phyloP scores from a whole-genome alignment of 2,113 vertebrate genomes.

The Actenoides lindsayi region DNA sequence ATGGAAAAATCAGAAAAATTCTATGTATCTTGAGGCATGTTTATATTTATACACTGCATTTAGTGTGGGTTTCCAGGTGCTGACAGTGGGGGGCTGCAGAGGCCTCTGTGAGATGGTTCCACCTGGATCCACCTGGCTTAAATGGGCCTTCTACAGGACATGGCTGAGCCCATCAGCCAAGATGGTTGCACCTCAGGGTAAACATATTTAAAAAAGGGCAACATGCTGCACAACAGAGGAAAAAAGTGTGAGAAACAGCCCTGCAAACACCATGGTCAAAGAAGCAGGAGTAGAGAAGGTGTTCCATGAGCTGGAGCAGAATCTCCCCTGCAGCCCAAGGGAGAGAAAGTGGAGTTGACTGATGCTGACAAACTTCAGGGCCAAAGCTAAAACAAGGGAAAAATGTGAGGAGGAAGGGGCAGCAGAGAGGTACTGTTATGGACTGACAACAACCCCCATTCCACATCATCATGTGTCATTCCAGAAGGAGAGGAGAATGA shows the following conservation, averaged over 20 bases:
- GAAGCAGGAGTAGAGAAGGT: not conserved
- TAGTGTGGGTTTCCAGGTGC: fast-evolving
- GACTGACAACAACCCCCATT: not conserved
- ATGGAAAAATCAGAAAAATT: not conserved
- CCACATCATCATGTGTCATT: fast-evolving
- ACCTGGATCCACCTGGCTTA: fast-evolving
- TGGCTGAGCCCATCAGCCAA: fast-evolving
- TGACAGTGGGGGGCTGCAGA: not conserved
- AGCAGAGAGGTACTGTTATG: not conserved
- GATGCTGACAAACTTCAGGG: not conserved
- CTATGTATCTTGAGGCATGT: not conserved
- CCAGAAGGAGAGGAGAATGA: not conserved
- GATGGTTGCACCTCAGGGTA: fast-evolving
- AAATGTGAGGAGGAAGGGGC: not conserved
- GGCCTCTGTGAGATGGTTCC: not conserved
- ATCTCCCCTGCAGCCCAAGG: not conserved
- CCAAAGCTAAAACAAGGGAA: not conserved
- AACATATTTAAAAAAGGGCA: not conserved
- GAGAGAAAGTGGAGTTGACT: not conserved
- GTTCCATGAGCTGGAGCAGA: not conserved
- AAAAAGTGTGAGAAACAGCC: not conserved
- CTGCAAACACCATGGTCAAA: not conserved
- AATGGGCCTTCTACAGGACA: not conserved
- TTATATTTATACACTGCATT: not conserved
- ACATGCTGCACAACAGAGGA: not conserved